phyloP scores from a whole-genome alignment of 2,113 vertebrate species.

The Gila orcuttii region DNA sequence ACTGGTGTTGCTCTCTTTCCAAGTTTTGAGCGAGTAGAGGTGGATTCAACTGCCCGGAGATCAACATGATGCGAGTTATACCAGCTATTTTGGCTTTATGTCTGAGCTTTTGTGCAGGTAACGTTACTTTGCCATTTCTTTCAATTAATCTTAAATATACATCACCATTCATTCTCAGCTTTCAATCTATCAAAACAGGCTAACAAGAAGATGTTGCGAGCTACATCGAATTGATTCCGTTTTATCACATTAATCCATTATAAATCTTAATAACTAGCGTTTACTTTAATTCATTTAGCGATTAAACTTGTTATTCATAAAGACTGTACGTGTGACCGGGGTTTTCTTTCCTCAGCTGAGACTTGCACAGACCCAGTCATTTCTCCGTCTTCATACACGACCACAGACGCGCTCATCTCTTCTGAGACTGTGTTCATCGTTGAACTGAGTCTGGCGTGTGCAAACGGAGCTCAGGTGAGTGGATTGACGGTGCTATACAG shows the following conservation, averaged over 20 bases:
- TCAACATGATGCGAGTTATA: constrained; percentile 46
- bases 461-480: constrained; percentile 87
- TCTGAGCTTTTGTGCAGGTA: constrained; percentile 52
- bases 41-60: neutral
- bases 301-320: neutral
- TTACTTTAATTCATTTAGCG: neutral
- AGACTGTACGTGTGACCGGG: neutral
- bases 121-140: neutral
- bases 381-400: constrained; percentile 90
- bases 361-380: constrained; percentile 86
- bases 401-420: constrained; percentile 88
- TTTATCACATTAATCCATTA: neutral
- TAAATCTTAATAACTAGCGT: no score
- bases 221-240: neutral
- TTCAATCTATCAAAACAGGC: neutral
- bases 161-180: neutral
- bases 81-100: constrained; percentile 49
- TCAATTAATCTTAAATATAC: no score
- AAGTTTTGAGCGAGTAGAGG: constrained; percentile 18
- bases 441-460: constrained; percentile 86
- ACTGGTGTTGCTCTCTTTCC: constrained; percentile 20
- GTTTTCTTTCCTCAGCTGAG: constrained; percentile 76
- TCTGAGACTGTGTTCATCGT: constrained; percentile 92
- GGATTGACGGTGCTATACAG: neutral
- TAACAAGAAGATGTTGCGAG: neutral